Percentiles rank a stretch among this genome's conserved stretches.
phyloP scores from a whole-genome alignment of 2,888 invertebrate genomes.

The Pterostichus madidus region DNA sequence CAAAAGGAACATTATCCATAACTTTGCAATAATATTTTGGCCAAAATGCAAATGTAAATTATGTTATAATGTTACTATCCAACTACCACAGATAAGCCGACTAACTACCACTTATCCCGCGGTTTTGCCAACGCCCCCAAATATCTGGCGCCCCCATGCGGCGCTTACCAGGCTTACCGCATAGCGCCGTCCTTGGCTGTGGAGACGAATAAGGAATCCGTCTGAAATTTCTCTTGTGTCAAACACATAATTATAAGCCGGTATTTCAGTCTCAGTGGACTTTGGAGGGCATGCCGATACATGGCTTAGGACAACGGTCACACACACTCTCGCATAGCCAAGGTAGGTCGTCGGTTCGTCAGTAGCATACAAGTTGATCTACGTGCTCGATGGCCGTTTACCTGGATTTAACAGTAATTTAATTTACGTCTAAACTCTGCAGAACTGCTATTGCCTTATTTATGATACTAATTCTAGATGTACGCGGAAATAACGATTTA shows the following conservation, averaged over 20 bases:
- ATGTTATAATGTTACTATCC: too few species aligned
- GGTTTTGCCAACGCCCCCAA: too few species aligned
- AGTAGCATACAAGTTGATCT: background rate
- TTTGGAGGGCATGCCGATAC: slow-evolving; percentile 9
- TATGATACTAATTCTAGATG: slow-evolving; percentile 61
- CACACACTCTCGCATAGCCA: background rate
- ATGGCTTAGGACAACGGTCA: slow-evolving; percentile 18
- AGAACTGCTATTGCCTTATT: slow-evolving; percentile 56
- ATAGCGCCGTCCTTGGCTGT: too few species aligned
- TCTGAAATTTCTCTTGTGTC: slow-evolving; percentile 7
- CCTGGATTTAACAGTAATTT: slow-evolving; percentile 60
- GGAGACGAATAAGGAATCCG: background rate
- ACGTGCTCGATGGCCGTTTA: slow-evolving; percentile 48
- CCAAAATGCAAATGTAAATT: too few species aligned
- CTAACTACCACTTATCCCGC: too few species aligned
- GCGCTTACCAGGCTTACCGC: too few species aligned
- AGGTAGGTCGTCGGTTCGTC: too few species aligned
- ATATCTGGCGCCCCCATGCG: too few species aligned
- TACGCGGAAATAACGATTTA: slow-evolving; percentile 58
- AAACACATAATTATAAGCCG: slow-evolving; percentile 48
- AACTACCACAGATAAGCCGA: too few species aligned
- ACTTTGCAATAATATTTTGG: too few species aligned
- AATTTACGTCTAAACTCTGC: slow-evolving; percentile 59
- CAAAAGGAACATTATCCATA: too few species aligned
- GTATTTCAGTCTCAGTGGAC: slow-evolving; percentile 3